A percentile compares a stretch with the other conserved stretches of the same genome.
phyloP scores from a whole-genome alignment of 2,888 invertebrate species.

The Agelastica alni region DNA sequence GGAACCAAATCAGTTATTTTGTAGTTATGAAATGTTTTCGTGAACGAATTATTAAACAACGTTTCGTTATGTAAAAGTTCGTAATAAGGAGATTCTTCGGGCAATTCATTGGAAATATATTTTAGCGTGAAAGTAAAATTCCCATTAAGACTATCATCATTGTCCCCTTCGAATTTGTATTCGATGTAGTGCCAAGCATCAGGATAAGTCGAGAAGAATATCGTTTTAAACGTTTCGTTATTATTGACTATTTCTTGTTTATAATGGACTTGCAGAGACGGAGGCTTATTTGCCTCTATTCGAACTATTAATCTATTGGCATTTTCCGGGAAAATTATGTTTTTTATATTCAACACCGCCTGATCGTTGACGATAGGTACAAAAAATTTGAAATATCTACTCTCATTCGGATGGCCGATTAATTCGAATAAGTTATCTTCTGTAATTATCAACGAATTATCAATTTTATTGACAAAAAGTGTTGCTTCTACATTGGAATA shows the following conservation, averaged over 20 bases:
- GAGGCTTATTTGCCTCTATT: conserved; percentile 45
- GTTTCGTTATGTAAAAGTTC: conserved; percentile 26
- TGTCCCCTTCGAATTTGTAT: conserved; percentile 44
- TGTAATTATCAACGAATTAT: conserved; percentile 39
- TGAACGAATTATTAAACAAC: conserved; percentile 29
- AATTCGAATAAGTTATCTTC: conserved; percentile 37
- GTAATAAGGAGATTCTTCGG: conserved; percentile 18
- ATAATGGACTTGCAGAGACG: conserved; percentile 61
- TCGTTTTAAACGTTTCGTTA: conserved; percentile 17
- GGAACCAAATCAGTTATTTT: conserved; percentile 37
- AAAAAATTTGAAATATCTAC: conserved; percentile 49
- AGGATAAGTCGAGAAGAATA: conserved; percentile 62
- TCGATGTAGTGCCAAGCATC: conserved; percentile 66
- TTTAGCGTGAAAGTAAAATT: conserved; percentile 23
- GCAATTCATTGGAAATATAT: conserved; percentile 25
- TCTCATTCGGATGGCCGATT: conserved; percentile 32
- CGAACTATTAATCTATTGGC: conserved; percentile 51
- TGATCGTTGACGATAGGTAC: conserved; percentile 45
- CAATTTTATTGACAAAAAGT: conserved; percentile 40
- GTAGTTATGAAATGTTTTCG: conserved; percentile 30
- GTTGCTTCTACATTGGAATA: conserved; percentile 54
- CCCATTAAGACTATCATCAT: conserved; percentile 9
- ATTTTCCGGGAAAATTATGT: conserved; percentile 39
- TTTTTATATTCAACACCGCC: conserved; percentile 42
- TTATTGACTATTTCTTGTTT: conserved; percentile 29